Percentiles rank a stretch among this genome's conserved stretches.
Conservation (phyloP, 2,797 vertebrate species). For the Sylvia borin region DNA sequence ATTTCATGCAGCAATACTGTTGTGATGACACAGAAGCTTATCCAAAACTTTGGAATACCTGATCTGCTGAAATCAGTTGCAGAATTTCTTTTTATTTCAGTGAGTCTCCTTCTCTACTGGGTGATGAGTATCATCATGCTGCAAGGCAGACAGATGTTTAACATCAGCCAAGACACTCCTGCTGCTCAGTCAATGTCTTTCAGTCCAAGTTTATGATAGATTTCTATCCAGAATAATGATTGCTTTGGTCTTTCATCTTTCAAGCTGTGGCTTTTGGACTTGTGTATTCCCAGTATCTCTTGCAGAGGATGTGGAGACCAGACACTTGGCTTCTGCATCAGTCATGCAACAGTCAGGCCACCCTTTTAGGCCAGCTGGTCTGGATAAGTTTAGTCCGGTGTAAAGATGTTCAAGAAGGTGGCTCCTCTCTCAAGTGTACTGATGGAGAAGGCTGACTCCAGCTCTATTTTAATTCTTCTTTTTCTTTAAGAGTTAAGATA, state of each 20-base stretch:
- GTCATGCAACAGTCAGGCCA: neutral
- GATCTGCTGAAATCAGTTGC: neutral
- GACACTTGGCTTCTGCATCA: conserved; percentile 15
- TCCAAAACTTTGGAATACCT: neutral
- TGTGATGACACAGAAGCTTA: neutral
- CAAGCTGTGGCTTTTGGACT: neutral
- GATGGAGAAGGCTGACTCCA: neutral
- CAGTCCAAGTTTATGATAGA: conserved; percentile 1
- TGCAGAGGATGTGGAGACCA: neutral
- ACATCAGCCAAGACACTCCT: neutral
- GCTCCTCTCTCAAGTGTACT: neutral
- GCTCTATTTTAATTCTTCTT: neutral
- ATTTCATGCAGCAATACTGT: neutral
- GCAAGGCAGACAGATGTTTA: neutral
- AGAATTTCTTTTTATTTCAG: neutral
- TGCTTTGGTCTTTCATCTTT: conserved; percentile 23
- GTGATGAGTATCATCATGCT: neutral
- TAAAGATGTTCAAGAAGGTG: neutral
- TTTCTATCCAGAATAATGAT: neutral
- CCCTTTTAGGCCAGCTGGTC: neutral
- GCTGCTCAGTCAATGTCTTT: neutral
- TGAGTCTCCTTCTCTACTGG: neutral
- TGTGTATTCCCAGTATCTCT: neutral
- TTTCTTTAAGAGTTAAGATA: neutral
- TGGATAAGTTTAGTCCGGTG: neutral